phyloP scores from a whole-genome alignment of 2,888 invertebrate species.

The Diloba caeruleocephala region DNA sequence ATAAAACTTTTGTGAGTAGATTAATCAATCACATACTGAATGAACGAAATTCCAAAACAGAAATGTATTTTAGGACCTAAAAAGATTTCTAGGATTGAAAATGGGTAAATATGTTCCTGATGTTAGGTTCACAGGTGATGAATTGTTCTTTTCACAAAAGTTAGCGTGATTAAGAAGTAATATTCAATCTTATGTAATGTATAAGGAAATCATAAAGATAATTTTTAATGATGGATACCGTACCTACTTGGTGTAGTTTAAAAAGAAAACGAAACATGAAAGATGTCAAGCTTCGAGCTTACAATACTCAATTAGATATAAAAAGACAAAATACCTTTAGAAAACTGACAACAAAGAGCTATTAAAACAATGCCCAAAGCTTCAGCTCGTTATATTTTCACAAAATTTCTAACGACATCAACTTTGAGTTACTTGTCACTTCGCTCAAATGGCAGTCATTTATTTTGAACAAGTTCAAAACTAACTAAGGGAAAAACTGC shows the following conservation, averaged over 20 bases:
- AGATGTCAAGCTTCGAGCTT: conserved; percentile 31
- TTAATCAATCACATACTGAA: conserved; percentile 60
- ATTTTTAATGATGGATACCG: too few relatives aligned
- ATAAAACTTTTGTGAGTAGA: conserved; percentile 45
- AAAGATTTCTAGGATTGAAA: conserved; percentile 12
- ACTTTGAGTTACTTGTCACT: conserved; percentile 76
- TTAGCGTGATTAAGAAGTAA: background rate
- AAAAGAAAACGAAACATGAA: conserved; percentile 33
- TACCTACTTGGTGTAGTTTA: background rate
- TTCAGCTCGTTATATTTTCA: conserved; percentile 61
- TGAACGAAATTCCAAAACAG: conserved; percentile 47
- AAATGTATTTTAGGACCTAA: conserved; percentile 26
- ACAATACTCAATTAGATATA: conserved; percentile 51
- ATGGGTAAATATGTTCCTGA: conserved; percentile 14
- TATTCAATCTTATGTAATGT: too few relatives aligned
- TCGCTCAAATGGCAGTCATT: conserved; percentile 76
- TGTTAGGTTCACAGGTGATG: conserved; percentile 14
- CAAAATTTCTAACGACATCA: conserved; percentile 71
- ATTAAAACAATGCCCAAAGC: conserved; percentile 60
- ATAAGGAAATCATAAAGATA: too few relatives aligned
- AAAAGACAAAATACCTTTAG: conserved; percentile 48
- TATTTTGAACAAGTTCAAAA: conserved; percentile 77
- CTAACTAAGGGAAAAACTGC: conserved; percentile 76
- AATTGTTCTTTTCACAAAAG: background rate
- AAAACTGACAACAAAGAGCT: conserved; percentile 59